Evolutionary conservation across 1,140 invertebrate species (phyloP), one percentile per base, ranked within the genome.

Genomic region (Xylocopa sonorina): DNA sequence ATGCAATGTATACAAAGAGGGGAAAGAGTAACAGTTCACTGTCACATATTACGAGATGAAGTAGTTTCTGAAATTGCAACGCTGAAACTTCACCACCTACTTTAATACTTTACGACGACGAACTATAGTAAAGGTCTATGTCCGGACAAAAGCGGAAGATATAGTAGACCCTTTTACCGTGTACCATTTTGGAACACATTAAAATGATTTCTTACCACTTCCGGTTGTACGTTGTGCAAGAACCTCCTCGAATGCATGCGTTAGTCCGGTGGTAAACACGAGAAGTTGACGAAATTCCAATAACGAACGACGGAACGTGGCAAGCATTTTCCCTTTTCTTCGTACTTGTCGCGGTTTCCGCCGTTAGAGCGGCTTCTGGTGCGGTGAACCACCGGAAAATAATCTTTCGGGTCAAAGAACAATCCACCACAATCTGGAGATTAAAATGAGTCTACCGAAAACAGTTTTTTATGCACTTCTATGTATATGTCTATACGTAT

Each of bases 181-280:
- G 21, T 51, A 32, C 38, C 77, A 38, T 58, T 77, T 77, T 38
- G 57, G 57, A 7, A 72, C 69, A 64, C 69, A 50, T 78, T 72
- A 72, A 78, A 78, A 78, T 78, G 77, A 78, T 78, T 78, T 78
- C 77, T 78, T 63, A 24, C 48, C 46, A 14, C 38, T 64, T 64
- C 38, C 58, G 53, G 41, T 1, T 34, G 58, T 68, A 46, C 34
- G 50, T 71, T 27, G 69, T 62, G 16, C 34, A 38, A 32, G 32
- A 32, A 34, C 5, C 12, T 18, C 29, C n/a, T 41, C 34, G 51
- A 10, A 34, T 5, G 32, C n/a, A 48, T 41, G 27, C 7, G 55
- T n/a, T n/a, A 62, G 29, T 4, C 29, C 6, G 32, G 29, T 43
- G 64, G 55, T 71, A 78, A 77, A 77, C 75, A 77, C 14, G 32